phyloP scores from a whole-genome alignment of 2,113 vertebrate species.

The Rhineura floridana region DNA sequence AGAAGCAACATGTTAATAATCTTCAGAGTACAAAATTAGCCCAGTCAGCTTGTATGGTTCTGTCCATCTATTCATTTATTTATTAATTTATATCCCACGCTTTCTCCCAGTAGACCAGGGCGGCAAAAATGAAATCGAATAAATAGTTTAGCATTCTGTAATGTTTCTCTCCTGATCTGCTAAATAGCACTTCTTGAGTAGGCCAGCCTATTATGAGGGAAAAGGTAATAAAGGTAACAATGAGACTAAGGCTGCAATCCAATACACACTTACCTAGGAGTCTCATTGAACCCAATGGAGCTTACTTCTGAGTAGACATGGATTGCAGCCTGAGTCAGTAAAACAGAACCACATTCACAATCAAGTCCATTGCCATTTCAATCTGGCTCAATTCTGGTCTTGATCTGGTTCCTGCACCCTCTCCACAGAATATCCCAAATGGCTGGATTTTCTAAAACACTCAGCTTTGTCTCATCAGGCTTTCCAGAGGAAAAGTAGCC shows the following conservation, averaged over 20 bases:
- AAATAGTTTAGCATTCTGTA: background rate
- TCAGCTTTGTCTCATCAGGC: background rate
- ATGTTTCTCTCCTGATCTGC: background rate
- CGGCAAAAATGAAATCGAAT: too few relatives aligned
- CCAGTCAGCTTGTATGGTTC: background rate
- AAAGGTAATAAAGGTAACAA: background rate
- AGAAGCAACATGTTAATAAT: constrained; percentile 31
- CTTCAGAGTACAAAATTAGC: constrained; percentile 6
- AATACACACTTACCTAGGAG: too few relatives aligned
- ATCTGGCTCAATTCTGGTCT: background rate
- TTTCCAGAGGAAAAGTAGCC: background rate
- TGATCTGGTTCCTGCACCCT: background rate
- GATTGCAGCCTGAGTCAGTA: too few relatives aligned
- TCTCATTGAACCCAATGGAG: too few relatives aligned
- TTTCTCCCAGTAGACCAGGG: too few relatives aligned
- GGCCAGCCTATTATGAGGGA: background rate
- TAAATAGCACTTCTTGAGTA: background rate
- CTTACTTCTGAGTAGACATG: too few relatives aligned
- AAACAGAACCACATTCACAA: background rate
- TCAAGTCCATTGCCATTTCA: background rate
- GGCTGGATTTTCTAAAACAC: background rate
- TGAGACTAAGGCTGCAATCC: background rate
- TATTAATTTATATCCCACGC: too few relatives aligned
- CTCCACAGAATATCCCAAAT: background rate
- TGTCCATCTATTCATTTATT: background rate